Base-by-base conservation (phyloP, 2,888 invertebrate genomes). In the Cryptocephalus moraei region DNA sequence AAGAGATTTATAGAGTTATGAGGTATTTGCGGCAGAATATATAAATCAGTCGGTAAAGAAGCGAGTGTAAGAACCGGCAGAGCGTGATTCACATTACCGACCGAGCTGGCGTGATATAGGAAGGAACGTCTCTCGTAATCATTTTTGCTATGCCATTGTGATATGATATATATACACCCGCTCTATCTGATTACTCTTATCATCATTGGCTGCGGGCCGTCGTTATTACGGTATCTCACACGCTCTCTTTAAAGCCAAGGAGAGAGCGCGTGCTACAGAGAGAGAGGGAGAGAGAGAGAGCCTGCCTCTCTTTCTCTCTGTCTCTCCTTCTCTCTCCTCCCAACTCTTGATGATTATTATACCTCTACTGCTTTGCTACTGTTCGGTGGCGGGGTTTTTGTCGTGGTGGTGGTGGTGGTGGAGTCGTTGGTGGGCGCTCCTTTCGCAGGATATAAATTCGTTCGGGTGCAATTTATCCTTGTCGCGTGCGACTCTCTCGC, bases 51-150 rank as follows among this genome's bases (percentile, higher is more conserved):
- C 56, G 59, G 58, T 60, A 61, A 64, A 64, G 64, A 61, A 65
- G 63, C 59, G 62, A 59, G 59, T 62, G 61, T 64, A 66, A 65
- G 67, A 66, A 67, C 67, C 67, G 67, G 64, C 62, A 67, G 65
- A 65, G 65, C 66, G 66, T 65, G 67, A 67, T 67, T 66, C 64
- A 65, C 67, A 65, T 66, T 66, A 66, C 66, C 65, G 63, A 63
- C 63, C 60, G 63, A 63, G 63, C 57, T 59, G 59, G 61, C 61
- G 62, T 61, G 61, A 63, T 66, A 64, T 65, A 67, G 68, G 68
- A 69, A 69, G 68, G 68, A 69, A 69, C 68, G 66, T 67, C 66
- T 64, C 67, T 62, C 65, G 67, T 69, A 69, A 69, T 69, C 69
- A 69, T 69, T 69, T 69, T 68, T 67, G 68, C 65, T 62, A 63